These are phyloP conservation scores for Prorops nasuta DNA, from an alignment of 1,140 invertebrate genomes.

Conservation along the genomic window DNA sequence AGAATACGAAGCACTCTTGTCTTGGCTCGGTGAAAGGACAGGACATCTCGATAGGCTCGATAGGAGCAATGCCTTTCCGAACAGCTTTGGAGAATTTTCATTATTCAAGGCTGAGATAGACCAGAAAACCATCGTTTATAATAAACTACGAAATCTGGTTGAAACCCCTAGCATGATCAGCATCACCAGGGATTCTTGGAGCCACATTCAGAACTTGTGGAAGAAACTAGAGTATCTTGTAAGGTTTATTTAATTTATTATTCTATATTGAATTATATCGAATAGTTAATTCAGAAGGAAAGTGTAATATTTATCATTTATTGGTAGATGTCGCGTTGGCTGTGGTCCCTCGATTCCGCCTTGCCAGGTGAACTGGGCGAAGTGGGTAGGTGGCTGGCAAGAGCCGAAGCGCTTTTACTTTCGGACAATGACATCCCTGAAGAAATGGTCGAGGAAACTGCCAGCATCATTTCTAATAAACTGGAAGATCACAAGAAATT, in stretches of 20 bases:
- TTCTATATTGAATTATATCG: background rate
- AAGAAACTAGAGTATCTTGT: slow-evolving; percentile 67
- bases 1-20: slow-evolving; percentile 76
- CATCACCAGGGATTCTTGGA: slow-evolving; percentile 78
- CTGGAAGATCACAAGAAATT: slow-evolving; percentile 87
- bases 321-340: slow-evolving; percentile 75
- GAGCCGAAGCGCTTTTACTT: slow-evolving; percentile 79
- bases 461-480: slow-evolving; percentile 80
- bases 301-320: background rate
- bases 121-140: slow-evolving; percentile 66
- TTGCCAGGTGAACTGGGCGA: slow-evolving; percentile 80
- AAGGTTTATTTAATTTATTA: slow-evolving; percentile 18
- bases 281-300: background rate
- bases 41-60: slow-evolving; percentile 65
- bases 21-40: slow-evolving; percentile 79
- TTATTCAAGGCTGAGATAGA: slow-evolving; percentile 70
- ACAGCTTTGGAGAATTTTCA: slow-evolving; percentile 65
- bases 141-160: slow-evolving; percentile 72
- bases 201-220: slow-evolving; percentile 74
- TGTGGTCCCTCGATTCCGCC: slow-evolving; percentile 79
- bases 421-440: slow-evolving; percentile 78
- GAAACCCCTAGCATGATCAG: slow-evolving; percentile 76
- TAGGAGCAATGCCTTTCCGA: slow-evolving; percentile 53
- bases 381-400: slow-evolving; percentile 86
- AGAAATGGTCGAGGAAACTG: slow-evolving; percentile 82